Percentiles rank a stretch among this genome's conserved stretches.
Conservation (phyloP, 2,113 vertebrate species). For the Bubo blakistoni region DNA sequence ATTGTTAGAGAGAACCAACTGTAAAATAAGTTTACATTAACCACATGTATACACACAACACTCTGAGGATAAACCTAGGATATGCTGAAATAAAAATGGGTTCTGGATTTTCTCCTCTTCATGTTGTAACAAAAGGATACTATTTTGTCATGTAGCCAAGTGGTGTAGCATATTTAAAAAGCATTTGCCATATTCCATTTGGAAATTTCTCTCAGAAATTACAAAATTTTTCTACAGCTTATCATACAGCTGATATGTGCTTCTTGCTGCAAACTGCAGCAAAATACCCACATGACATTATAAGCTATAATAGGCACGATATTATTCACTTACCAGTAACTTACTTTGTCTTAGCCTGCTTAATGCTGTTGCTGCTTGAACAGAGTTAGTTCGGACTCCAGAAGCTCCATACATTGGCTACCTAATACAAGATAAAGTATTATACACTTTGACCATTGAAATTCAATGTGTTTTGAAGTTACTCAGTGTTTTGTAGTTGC, state of each 20-base stretch:
- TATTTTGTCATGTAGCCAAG: not conserved
- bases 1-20: not conserved
- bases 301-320: not conserved
- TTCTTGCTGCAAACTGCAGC: not conserved
- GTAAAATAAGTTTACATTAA: not conserved
- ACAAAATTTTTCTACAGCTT: not conserved
- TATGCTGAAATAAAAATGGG: not conserved
- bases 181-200: not conserved
- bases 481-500: not conserved
- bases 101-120: too few species aligned
- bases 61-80: not conserved
- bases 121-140: not conserved
- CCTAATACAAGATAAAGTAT: not conserved
- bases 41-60: not conserved
- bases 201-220: not conserved
- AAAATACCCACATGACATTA: not conserved
- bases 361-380: not conserved
- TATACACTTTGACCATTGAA: not conserved
- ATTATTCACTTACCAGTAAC: not conserved
- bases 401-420: not conserved
- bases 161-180: not conserved
- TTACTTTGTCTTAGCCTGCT: not conserved
- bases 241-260: not conserved
- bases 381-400: not conserved
- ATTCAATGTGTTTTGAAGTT: not conserved